These are phyloP conservation scores for Pollenia labialis DNA, from an alignment of 2,888 invertebrate species.

Conservation along the genomic window DNA sequence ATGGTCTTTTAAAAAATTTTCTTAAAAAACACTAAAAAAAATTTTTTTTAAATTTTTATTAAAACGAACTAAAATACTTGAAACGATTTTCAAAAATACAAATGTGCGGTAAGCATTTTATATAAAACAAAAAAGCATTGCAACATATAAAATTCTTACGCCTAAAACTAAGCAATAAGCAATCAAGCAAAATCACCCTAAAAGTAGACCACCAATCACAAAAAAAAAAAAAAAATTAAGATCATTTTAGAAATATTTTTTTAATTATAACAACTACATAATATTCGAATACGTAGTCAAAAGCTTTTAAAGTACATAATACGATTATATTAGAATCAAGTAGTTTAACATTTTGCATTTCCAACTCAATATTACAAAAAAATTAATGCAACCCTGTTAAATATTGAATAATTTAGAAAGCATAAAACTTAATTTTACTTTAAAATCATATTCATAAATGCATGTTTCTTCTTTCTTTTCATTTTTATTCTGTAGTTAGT, in stretches of 20 bases:
- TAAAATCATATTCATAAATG: constrained; percentile 15
- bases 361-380: not conserved
- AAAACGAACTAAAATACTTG: not conserved
- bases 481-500: constrained; percentile 30
- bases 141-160: constrained; percentile 35
- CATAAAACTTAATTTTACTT: not conserved
- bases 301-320: not conserved
- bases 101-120: constrained; percentile 60
- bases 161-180: constrained; percentile 23
- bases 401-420: not conserved
- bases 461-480: constrained; percentile 33
- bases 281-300: constrained; percentile 1
- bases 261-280: not conserved
- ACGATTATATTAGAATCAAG: too few species aligned
- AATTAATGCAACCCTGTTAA: not conserved
- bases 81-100: constrained; percentile 26
- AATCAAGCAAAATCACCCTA: constrained; percentile 24
- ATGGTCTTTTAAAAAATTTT: constrained; percentile 1
- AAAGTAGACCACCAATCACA: constrained; percentile 40
- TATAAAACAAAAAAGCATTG: not conserved
- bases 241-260: constrained; percentile 2
- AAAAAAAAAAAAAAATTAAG: constrained; percentile 8
- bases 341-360: constrained; percentile 29
- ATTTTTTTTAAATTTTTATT: not conserved
- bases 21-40: constrained; percentile 28